Evolutionary conservation across 2,797 vertebrate species (phyloP), one percentile per base, ranked within the genome.

Genomic region (Diceros bicornis): DNA sequence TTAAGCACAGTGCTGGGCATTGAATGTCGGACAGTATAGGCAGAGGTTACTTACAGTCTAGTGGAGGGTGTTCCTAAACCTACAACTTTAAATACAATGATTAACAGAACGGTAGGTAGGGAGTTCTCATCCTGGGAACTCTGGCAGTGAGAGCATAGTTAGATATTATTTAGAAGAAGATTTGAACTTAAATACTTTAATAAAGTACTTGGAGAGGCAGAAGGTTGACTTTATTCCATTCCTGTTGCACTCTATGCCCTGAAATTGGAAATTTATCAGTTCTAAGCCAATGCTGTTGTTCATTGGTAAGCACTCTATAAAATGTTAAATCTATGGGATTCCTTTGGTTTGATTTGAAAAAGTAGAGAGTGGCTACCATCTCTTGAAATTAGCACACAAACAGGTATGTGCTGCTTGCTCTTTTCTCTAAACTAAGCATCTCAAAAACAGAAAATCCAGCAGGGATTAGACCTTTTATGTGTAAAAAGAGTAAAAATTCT

Each of bases 401-500:
- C 2, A 34, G 2, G 3, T 64, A 14, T 34, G 20, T 61, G 55
- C 2, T 91, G 8, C n/a, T 61, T 14, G n/a, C 37, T 59, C 23
- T 57, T 57, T 4, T 64, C 34, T 94, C 52, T 95, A 82, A 72
- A 72, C 10, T 7, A 78, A 94, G 32, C 34, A 27, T 75, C 71
- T 74, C 34, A 47, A 37, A 98, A 94, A 72, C 41, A 72, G 66
- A 89, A 92, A 74, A 78, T 17, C 32, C 77, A 0, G 21, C n/a
- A 71, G 27, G 72, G 2, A 44, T 64, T 44, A 29, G 23, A 78
- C 17, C 17, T 7, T 61, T 41, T 37, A 20, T 0, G 0, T 90
- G 10, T 94, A 92, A 92, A n/a, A 89, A 82, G 16, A 1, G 34
- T 92, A 81, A 94, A 86, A 90, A 44, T 83, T 95, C 71, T 91